Evolutionary conservation across 2,797 vertebrate genomes (phyloP).

Genomic region (Enteromius trimaculatus): DNA sequence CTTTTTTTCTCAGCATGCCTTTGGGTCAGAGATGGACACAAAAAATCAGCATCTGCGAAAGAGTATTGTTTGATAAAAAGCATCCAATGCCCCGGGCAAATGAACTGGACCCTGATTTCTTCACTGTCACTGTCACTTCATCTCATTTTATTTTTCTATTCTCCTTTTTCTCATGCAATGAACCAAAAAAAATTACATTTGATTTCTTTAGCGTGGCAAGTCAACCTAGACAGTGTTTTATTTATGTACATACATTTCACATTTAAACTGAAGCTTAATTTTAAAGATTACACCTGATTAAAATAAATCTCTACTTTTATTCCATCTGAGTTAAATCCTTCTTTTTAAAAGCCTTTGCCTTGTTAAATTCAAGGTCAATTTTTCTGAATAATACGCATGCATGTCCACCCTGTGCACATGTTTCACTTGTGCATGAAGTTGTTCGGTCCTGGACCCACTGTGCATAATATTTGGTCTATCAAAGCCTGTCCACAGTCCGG

Average conservation of each 20-base stretch:
- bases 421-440: constrained; percentile 37
- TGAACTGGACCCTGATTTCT: background rate
- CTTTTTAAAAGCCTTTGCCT: background rate
- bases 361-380: constrained; percentile 24
- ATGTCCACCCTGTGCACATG: constrained; percentile 16
- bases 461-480: constrained; percentile 50
- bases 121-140: background rate
- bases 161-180: constrained; percentile 28
- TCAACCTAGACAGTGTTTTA: background rate
- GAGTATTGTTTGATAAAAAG: constrained; percentile 15
- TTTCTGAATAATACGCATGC: constrained; percentile 34
- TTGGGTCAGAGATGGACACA: constrained; percentile 18
- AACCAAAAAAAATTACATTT: constrained; percentile 19
- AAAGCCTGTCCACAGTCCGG: constrained; percentile 21
- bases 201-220: constrained; percentile 6
- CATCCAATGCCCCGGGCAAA: constrained; percentile 25
- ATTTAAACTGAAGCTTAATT: constrained; percentile 7
- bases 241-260: constrained; percentile 25
- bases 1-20: constrained; percentile 17
- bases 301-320: constrained; percentile 23
- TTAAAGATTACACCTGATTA: constrained; percentile 23
- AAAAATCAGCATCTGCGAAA: constrained; percentile 11
- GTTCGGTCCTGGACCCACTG: constrained; percentile 15
- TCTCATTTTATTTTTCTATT: background rate
- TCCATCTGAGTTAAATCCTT: constrained; percentile 22